These are phyloP conservation scores for Arothron firmamentum DNA, from an alignment of 2,113 vertebrate genomes.

Conservation along the genomic window DNA sequence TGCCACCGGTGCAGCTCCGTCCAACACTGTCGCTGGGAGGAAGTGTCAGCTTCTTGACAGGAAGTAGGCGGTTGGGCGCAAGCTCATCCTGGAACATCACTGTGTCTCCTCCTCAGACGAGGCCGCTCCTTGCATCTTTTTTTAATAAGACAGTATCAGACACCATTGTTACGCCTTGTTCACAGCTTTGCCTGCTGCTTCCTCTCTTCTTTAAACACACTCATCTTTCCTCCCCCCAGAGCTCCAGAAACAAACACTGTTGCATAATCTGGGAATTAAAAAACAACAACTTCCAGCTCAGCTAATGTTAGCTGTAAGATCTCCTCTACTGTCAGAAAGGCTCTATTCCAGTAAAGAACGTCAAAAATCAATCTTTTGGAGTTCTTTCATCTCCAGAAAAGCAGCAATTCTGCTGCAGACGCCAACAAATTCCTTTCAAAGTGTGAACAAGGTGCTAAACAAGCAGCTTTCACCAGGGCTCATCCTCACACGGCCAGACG, in stretches of 20 bases:
- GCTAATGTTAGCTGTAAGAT: not conserved
- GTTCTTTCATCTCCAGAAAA: not conserved
- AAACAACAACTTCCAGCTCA: constrained; percentile 3
- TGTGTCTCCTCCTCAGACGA: constrained; percentile 66
- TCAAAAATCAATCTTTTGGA: not conserved
- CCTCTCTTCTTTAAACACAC: not conserved
- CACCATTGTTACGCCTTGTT: constrained; percentile 48
- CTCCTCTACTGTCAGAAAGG: not conserved
- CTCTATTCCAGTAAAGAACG: not conserved
- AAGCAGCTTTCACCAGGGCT: constrained; percentile 28
- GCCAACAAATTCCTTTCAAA: constrained; percentile 20
- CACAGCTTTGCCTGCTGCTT: constrained; percentile 51
- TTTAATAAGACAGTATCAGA: constrained; percentile 56
- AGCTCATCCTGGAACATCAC: constrained; percentile 61
- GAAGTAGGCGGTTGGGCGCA: constrained; percentile 44
- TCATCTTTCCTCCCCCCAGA: constrained; percentile 17
- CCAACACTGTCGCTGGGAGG: constrained; percentile 51
- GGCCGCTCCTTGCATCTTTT: constrained; percentile 56
- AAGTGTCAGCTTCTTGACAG: constrained; percentile 59
- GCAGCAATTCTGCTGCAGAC: not conserved
- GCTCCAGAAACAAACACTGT: constrained; percentile 10
- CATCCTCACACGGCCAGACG: constrained; percentile 28
- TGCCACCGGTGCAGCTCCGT: constrained; percentile 53
- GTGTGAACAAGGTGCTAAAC: constrained; percentile 58
- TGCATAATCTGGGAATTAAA: constrained; percentile 2